phyloP scores from a whole-genome alignment of 2,113 vertebrate genomes.

The Toxotes chatareus region DNA sequence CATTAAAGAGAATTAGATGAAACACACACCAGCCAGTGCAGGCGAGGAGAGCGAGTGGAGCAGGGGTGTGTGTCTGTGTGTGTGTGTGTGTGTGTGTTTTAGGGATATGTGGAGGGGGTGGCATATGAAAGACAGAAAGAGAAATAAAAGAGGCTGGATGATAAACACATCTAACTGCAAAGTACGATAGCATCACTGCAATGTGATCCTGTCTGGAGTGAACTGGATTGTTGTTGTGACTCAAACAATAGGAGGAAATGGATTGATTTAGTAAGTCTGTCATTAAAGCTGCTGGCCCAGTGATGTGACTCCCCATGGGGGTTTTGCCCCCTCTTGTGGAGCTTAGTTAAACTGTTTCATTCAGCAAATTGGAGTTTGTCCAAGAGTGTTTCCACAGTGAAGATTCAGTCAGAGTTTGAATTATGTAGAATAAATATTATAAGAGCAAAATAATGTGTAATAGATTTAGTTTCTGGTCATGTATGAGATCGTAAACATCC shows the following conservation, averaged over 20 bases:
- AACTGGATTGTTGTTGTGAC: background rate
- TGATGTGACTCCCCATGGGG: constrained; percentile 48
- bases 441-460: background rate
- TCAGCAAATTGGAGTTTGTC: constrained; percentile 28
- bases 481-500: background rate
- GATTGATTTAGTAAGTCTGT: constrained; percentile 25
- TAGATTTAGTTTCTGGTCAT: background rate
- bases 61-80: background rate
- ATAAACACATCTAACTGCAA: constrained; percentile 21
- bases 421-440: background rate
- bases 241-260: constrained; percentile 16
- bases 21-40: constrained; percentile 67
- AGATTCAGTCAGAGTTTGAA: background rate
- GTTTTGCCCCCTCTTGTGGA: constrained; percentile 83
- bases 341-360: constrained; percentile 41
- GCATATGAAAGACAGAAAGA: background rate
- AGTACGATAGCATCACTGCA: constrained; percentile 4
- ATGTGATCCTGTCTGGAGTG: background rate
- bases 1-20: constrained; percentile 80
- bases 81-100: background rate
- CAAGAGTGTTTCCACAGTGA: constrained; percentile 25
- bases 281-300: background rate
- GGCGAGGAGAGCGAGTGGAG: background rate
- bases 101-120: background rate
- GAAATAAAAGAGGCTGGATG: background rate